Evolutionary conservation across 2,113 vertebrate species (phyloP).

Genomic region (Vidua chalybeata): DNA sequence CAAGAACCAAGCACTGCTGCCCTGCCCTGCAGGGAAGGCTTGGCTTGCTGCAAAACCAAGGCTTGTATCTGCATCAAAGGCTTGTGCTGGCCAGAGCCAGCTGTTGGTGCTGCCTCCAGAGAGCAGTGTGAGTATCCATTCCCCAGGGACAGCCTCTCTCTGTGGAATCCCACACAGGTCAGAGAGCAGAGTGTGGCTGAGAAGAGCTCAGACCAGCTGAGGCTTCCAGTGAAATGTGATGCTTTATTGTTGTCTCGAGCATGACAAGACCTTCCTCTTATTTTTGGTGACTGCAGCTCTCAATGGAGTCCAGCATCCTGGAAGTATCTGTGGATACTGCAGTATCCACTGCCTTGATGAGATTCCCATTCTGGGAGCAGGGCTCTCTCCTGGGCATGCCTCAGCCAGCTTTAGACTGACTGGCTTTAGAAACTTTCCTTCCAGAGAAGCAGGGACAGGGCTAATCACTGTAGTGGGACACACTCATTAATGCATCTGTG

Average conservation of each 20-base stretch:
- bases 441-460: not conserved
- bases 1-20: not conserved
- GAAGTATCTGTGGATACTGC: not conserved
- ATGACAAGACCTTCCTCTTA: not conserved
- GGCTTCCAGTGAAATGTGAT: not conserved
- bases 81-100: not conserved
- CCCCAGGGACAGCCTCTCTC: not conserved
- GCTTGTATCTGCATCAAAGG: not conserved
- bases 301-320: not conserved
- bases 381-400: not conserved
- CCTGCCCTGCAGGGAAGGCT: not conserved
- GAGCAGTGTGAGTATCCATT: not conserved
- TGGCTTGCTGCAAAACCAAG: not conserved
- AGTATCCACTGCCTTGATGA: not conserved
- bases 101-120: not conserved
- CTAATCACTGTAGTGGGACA: not conserved
- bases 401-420: not conserved
- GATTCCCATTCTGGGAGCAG: not conserved
- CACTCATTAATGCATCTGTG: not conserved
- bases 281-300: not conserved
- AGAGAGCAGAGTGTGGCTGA: not conserved
- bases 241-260: not conserved
- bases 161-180: not conserved
- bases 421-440: not conserved
- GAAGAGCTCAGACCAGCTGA: not conserved